phyloP scores from a whole-genome alignment of 2,888 invertebrate species.

The Sphecodes monilicornis region DNA sequence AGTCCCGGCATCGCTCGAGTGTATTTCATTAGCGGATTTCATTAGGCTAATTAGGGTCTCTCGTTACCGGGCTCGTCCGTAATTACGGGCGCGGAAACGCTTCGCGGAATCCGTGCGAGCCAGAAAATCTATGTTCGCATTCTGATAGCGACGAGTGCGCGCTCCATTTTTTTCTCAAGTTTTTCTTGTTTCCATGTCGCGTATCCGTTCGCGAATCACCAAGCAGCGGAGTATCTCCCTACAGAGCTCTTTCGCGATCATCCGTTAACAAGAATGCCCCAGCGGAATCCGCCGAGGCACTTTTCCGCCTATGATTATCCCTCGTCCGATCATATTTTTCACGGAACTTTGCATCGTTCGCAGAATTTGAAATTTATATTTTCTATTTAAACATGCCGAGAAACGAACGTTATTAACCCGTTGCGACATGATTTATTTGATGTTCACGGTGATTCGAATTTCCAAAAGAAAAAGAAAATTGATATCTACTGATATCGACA shows the following conservation, averaged over 20 bases:
- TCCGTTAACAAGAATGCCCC: not conserved
- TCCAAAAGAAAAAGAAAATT: no score
- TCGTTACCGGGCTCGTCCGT: constrained; percentile 63
- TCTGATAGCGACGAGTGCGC: constrained; percentile 38
- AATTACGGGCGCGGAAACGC: constrained; percentile 69
- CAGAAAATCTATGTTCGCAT: constrained; percentile 54
- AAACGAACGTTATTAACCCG: no score
- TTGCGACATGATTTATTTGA: no score
- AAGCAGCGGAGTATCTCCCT: not conserved
- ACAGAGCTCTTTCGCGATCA: not conserved
- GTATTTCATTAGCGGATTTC: constrained; percentile 68
- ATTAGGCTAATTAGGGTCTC: constrained; percentile 69
- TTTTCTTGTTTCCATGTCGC: not conserved
- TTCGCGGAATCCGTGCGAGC: constrained; percentile 62
- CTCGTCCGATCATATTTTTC: not conserved
- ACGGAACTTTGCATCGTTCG: no score
- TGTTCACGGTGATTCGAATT: no score
- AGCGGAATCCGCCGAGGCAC: not conserved
- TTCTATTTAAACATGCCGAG: no score
- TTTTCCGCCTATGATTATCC: no score
- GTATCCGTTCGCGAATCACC: constrained; percentile 3
- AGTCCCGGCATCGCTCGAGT: constrained; percentile 29
- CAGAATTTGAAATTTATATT: not conserved
- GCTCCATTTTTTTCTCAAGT: constrained; percentile 45
- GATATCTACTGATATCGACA: no score